Evolutionary conservation across 2,888 invertebrate species (phyloP), one percentile per base, ranked within the genome.

Genomic region (Xestia sexstrigata): DNA sequence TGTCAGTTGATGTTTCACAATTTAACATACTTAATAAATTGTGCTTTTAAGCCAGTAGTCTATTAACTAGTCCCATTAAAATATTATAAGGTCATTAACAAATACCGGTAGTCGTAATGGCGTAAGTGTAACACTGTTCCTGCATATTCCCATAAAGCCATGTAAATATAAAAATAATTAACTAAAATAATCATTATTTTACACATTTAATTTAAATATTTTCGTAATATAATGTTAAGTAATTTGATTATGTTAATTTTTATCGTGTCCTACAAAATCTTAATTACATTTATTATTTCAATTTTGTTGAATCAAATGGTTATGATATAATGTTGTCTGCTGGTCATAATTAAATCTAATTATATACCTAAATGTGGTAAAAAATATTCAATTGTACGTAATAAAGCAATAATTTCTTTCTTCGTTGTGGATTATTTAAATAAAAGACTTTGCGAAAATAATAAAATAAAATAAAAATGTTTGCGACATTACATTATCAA

Each of bases 241-340:
- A 87, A 68, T 87, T 80, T 77, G 74, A 81, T 88, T 87, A 88
- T 87, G 85, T 85, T 69, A 87, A 88, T 89, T 81, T 72, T 72
- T 58, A 88, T 85, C 82, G 79, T 85, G 84, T 88, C 84, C 88
- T 87, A 88, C 85, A 85, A 87, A 87, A 83, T 86, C 70, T 87
- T 83, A 84, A 83, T 88, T 81, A 73, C 78, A 62, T 82, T 42
- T 65, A 82, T 85, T 78, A 83, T 86, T 87, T 77, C 83, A 82
- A 79, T 82, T 86, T 68, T 74, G 80, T 87, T 55, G 71, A 77
- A 79, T 81, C 75, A 76, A 83, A 81, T 75, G 49, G 35, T 74
- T 79, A 73, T 65, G 23, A 63, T 71, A 67, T 75, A 70, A 71
- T 47, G 65, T 77, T 66, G 76, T 83, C 70, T 70, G 66, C 30